phyloP scores from a whole-genome alignment of 2,888 invertebrate species.

The Buathra laborator region DNA sequence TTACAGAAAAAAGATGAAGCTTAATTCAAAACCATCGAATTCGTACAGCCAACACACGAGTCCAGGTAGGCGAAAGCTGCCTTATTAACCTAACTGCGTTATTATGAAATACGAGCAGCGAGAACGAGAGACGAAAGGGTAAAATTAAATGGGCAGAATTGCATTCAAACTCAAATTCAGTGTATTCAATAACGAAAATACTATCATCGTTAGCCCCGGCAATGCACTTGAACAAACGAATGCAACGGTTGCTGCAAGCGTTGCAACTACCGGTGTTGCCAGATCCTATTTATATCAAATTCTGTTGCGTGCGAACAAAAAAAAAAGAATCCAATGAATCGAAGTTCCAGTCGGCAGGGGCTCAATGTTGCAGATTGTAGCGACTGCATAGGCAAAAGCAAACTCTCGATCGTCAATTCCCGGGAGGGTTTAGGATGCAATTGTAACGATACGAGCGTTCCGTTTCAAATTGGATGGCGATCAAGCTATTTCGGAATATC shows the following conservation, averaged over 20 bases:
- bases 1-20: conserved; percentile 12
- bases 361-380: conserved; percentile 45
- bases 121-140: conserved; percentile 30
- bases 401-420: conserved; percentile 58
- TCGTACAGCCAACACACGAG: conserved; percentile 62
- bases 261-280: too few species aligned
- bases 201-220: neutral
- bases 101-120: conserved; percentile 27
- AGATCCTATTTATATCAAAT: too few species aligned
- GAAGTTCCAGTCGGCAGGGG: neutral
- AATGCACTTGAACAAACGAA: neutral
- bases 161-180: neutral
- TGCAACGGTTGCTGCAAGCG: neutral
- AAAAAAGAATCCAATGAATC: neutral
- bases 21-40: conserved; percentile 35
- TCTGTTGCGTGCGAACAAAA: neutral
- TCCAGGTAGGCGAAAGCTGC: conserved; percentile 42
- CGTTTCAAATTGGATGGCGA: conserved; percentile 64
- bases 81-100: conserved; percentile 26
- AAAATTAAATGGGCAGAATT: neutral
- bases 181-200: neutral
- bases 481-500: conserved; percentile 48
- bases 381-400: neutral
- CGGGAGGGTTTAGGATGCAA: conserved; percentile 58
- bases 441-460: conserved; percentile 62